phyloP scores from a whole-genome alignment of 2,888 invertebrate species.

The Phoronis australis region DNA sequence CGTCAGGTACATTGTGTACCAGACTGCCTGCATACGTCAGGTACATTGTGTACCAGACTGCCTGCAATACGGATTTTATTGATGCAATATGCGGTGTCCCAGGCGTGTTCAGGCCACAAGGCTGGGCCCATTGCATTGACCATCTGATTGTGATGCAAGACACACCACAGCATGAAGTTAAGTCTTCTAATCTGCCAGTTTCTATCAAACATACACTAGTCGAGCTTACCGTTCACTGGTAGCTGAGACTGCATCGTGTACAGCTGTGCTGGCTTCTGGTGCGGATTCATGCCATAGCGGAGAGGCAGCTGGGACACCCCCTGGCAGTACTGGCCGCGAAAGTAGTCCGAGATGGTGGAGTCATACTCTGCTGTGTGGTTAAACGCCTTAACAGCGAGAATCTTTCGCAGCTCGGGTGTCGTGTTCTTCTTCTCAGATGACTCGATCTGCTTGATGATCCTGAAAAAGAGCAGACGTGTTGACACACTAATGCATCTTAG shows the following conservation, averaged over 20 bases:
- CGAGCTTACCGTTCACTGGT: constrained; percentile 64
- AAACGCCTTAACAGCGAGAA: constrained; percentile 67
- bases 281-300: constrained; percentile 96
- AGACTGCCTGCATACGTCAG: too few species aligned
- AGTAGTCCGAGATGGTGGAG: constrained; percentile 88
- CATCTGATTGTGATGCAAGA: too few species aligned
- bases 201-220: too few species aligned
- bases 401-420: constrained; percentile 65
- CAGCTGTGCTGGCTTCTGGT: constrained; percentile 92
- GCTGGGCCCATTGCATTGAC: too few species aligned
- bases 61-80: too few species aligned
- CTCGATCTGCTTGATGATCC: constrained; percentile 68
- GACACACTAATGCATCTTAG: too few species aligned
- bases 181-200: too few species aligned
- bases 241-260: constrained; percentile 73
- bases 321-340: constrained; percentile 80
- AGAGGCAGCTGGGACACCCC: constrained; percentile 75
- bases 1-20: too few species aligned
- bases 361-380: constrained; percentile 95
- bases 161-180: too few species aligned
- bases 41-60: too few species aligned
- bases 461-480: constrained; percentile 23
- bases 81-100: too few species aligned
- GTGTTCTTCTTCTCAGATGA: constrained; percentile 65
- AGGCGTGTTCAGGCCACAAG: too few species aligned